Evolutionary conservation across 2,888 invertebrate genomes (phyloP).

Genomic region (Zelleria hepariella): DNA sequence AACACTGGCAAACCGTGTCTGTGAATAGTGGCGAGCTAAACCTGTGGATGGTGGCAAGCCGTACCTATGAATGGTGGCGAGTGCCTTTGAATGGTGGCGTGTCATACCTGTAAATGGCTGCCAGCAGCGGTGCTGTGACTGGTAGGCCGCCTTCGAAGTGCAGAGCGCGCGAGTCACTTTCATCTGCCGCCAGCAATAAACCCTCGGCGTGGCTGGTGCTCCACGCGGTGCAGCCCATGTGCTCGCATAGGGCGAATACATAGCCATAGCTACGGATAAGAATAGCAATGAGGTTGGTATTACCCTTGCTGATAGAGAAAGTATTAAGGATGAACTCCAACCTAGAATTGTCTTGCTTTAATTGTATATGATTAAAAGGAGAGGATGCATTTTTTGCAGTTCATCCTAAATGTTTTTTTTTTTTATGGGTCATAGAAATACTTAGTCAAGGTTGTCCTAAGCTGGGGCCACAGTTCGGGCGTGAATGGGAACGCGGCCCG

Average conservation of each 20-base stretch:
- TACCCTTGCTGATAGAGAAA: background rate
- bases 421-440: no score
- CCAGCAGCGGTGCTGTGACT: conserved; percentile 77
- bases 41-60: background rate
- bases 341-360: no score
- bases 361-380: no score
- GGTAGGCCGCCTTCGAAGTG: conserved; percentile 95
- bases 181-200: conserved; percentile 95
- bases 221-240: conserved; percentile 74
- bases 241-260: conserved; percentile 85
- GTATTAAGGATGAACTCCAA: background rate
- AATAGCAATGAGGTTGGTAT: background rate
- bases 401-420: no score
- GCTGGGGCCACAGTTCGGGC: no score
- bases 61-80: background rate
- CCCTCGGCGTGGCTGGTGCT: conserved; percentile 88
- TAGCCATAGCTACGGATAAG: conserved; percentile 79
- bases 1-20: no score
- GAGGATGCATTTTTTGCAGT: no score
- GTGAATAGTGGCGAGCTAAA: no score
- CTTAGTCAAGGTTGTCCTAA: no score
- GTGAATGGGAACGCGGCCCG: no score
- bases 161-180: conserved; percentile 88
- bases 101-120: conserved; percentile 67
- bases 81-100: no score